Evolutionary conservation across 2,113 vertebrate genomes (phyloP), one percentile per base, ranked within the genome.

Genomic region (Hippopotamus amphibius): DNA sequence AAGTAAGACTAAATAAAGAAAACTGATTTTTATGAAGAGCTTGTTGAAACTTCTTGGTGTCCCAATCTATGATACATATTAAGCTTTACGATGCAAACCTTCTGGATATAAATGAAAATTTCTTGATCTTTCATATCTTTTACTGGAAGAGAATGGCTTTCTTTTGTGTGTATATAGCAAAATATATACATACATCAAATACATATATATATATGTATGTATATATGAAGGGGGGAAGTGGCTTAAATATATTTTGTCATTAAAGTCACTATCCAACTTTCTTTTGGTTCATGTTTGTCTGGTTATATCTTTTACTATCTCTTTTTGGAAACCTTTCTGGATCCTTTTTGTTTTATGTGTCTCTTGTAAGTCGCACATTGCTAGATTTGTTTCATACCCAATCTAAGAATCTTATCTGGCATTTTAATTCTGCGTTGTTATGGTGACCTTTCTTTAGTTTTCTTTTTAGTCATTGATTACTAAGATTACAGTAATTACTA

Each of bases 1-100:
- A 84, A 91, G 37, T 84, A 84, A 90, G 86, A 84, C 57, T 84
- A 71, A 94, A 66, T 84, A 71, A 94, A 79, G 37, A 91, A 95
- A 90, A 66, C 41, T 81, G 57, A 81, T 85, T 66, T 91, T 77
- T n/a, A 50, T 55, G 22, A 55, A 95, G 65, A 81, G 66, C 24
- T 95, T 93, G n/a, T 22, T 91, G 16, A 95, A 93, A 95, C 13
- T 21, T 37, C 37, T 93, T 41, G 33, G 3, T 91, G 37, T 95
- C 21, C 10, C 22, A 48, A 41, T 48, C 19, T n/a, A 6, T 91
- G 33, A 69, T 63, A 71, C 7, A 15, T 83, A 65, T 72, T 93
- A 84, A 84, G 48, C 9, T 93, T 66, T 80, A 71, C 46, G 10
- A 72, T 90, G 37, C 28, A 81, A n/a, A 55, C 30, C 22, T 93